Base-by-base conservation (phyloP, 2,888 invertebrate genomes). In the Epistrophe eligans region DNA sequence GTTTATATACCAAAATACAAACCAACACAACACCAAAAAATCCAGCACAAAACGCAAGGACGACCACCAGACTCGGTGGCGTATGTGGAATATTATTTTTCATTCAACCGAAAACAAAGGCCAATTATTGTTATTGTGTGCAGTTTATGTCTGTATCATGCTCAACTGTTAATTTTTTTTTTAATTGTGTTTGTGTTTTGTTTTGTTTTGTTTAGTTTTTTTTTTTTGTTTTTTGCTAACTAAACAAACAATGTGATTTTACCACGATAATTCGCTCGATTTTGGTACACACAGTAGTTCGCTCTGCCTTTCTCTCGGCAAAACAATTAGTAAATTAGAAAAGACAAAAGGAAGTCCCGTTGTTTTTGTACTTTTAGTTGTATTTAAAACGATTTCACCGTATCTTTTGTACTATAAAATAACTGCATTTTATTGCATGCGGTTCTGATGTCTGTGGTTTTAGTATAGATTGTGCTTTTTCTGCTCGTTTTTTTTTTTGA, bases 21-120 rank as follows among this genome's bases (percentile, higher is more conserved):
- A 48, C 35, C 0, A 7, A 32, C n/a, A 48, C n/a, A 66, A 9
- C 32, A 66, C 66, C 19, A 0, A 48, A 48, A 66, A 35, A n/a
- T 6, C n/a, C 17, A 50, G 19, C 67, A n/a, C 17, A 50, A 35
- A 67, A 67, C 19, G 4, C 70, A 52, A 40, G 40, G 40, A 52
- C 55, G 55, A 70, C 70, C 52, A 38, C 52, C 40, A 70, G 70
- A 70, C 70, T 55, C 58, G 45, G 50, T 79, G 83, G 73, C 73
- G 77, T 81, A 77, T 79, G 83, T 79, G 83, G 19, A 62, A 83
- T 57, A 83, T 79, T 50, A 70, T 83, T 79, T 79, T 55, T 55
- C 73, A 79, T 79, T 83, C 79, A 83, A 79, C 73, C 28, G 40
- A 57, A 77, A 71, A 81, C 77, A 81, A 81, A 77, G 64, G 64